Conservation (phyloP, 1,140 invertebrate genomes). For the Calycopis cecrops region DNA sequence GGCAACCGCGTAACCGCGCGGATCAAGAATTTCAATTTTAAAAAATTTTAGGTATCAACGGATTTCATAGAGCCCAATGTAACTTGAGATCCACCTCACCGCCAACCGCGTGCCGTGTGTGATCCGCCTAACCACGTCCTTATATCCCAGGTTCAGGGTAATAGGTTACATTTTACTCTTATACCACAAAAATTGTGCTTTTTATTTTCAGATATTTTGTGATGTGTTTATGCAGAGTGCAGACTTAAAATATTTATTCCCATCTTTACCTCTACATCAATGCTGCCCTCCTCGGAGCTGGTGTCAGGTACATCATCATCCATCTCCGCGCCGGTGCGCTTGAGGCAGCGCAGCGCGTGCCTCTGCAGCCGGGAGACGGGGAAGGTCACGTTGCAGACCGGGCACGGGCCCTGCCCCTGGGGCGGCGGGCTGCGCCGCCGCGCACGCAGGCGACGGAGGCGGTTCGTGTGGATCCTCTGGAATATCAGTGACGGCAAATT, state of each 20-base stretch:
- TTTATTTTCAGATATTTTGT: no score
- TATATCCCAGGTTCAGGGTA: no score
- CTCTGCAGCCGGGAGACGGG: conserved; percentile 47
- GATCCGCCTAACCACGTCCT: no score
- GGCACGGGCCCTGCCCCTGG: conserved; percentile 58
- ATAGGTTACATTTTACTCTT: no score
- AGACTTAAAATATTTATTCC: background rate
- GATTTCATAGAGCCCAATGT: no score
- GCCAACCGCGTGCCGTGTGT: no score
- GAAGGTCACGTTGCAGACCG: conserved; percentile 46
- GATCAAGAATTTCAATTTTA: no score
- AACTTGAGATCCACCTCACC: no score
- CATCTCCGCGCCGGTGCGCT: conserved; percentile 49
- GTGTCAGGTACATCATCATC: conserved; percentile 54
- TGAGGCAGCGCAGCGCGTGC: conserved; percentile 55
- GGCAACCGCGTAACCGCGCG: no score
- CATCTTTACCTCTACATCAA: conserved; percentile 64
- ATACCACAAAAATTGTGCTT: background rate
- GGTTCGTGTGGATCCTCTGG: conserved; percentile 53
- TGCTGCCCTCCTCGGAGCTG: conserved; percentile 61
- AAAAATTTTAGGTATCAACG: no score
- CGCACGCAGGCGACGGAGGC: conserved; percentile 44
- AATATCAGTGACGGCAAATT: background rate
- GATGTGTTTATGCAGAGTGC: no score
- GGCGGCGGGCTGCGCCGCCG: conserved; percentile 42